A percentile compares a stretch with the other conserved stretches of the same genome.
Evolutionary conservation across 2,113 vertebrate species (phyloP).

Genomic region (Eurypyga helias): DNA sequence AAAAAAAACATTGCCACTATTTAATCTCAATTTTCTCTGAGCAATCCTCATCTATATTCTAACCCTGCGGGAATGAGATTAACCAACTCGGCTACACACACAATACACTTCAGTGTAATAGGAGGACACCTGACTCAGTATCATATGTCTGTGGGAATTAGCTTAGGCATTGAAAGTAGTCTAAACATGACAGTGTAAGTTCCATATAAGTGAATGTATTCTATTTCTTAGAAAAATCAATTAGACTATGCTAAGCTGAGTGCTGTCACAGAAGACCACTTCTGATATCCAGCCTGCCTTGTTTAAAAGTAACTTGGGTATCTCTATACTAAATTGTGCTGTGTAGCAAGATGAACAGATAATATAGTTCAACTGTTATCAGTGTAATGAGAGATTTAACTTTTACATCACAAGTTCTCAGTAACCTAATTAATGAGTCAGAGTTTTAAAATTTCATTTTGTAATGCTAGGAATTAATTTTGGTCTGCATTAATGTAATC

Average conservation of each 20-base stretch:
- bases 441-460: constrained; percentile 14
- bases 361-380: constrained; percentile 6
- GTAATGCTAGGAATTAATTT: constrained; percentile 31
- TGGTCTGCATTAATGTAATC: neutral
- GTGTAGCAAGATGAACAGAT: constrained; percentile 5
- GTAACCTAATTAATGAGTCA: constrained; percentile 24
- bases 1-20: neutral
- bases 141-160: constrained; percentile 18
- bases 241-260: constrained; percentile 3
- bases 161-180: neutral
- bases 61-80: neutral
- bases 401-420: constrained; percentile 25
- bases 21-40: neutral
- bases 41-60: neutral
- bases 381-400: constrained; percentile 15
- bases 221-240: constrained; percentile 27
- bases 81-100: neutral
- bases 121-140: neutral
- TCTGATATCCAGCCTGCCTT: neutral
- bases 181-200: constrained; percentile 20
- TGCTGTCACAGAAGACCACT: neutral
- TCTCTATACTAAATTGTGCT: constrained; percentile 37
- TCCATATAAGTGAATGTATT: constrained; percentile 14
- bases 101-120: neutral
- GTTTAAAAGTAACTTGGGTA: constrained; percentile 34